Percentiles rank a stretch among this genome's conserved stretches.
Evolutionary conservation across 1,140 invertebrate genomes (phyloP).

Genomic region (Drosophila nikananu): DNA sequence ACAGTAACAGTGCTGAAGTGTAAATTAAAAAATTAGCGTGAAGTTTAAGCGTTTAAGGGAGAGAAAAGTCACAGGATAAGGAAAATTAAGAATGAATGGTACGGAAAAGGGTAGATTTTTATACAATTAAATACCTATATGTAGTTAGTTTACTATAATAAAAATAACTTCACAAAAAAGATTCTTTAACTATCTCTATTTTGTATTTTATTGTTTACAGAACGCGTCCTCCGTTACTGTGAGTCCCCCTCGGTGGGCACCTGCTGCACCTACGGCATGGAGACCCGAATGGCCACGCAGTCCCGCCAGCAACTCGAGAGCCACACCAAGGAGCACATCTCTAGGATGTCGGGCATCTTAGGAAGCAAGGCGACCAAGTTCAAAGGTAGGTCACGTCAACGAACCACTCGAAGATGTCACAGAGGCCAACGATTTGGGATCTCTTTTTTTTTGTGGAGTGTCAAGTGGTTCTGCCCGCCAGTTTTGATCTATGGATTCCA

Average conservation of each 20-base stretch:
- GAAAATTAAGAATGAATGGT: neutral
- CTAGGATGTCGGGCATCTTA: conserved; percentile 85
- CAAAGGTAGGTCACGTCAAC: conserved; percentile 85
- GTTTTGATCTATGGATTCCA: conserved; percentile 5
- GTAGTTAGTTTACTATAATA: neutral
- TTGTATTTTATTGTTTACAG: conserved; percentile 44
- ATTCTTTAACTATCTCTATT: neutral
- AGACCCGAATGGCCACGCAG: conserved; percentile 79
- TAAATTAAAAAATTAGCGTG: neutral
- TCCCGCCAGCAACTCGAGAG: conserved; percentile 79
- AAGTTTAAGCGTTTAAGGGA: too few species aligned
- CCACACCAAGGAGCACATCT: conserved; percentile 84
- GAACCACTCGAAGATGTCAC: conserved; percentile 67
- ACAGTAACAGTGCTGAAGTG: conserved; percentile 1
- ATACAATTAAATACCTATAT: neutral
- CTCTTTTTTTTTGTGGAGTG: conserved; percentile 42
- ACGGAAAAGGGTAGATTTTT: neutral
- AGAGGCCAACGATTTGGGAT: conserved; percentile 37
- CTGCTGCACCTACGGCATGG: conserved; percentile 84
- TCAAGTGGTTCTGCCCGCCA: conserved; percentile 60
- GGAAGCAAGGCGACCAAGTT: conserved; percentile 86
- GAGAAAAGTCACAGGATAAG: neutral
- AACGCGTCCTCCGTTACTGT: conserved; percentile 80
- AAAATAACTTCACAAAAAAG: neutral
- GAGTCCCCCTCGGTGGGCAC: conserved; percentile 81